Evolutionary conservation across 2,797 vertebrate species (phyloP), one percentile per base, ranked within the genome.

Genomic region (Prionace glauca): DNA sequence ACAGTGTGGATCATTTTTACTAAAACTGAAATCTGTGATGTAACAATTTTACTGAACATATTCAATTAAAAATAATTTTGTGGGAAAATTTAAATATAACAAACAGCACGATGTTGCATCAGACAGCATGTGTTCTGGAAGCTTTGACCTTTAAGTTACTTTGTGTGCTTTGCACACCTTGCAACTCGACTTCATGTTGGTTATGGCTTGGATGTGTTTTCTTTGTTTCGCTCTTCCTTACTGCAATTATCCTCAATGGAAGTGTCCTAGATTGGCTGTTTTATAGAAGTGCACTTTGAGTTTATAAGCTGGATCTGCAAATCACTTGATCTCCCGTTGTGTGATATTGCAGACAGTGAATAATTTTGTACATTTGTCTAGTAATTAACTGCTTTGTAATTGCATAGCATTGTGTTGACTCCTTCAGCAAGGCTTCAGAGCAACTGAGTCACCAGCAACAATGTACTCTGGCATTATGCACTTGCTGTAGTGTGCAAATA

Each of bases 331-430:
- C 32, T 91, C 88, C 88, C n/a, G 8, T 84, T 84, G 81, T 45
- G 81, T 22, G 41, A 84, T 84, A 45, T 91, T 91, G 60, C 88
- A 65, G 88, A 65, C 29, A 91, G 88, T 65, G 88, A 91, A 91
- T 91, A 67, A 91, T 91, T 65, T 36, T 67, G 60, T 91, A n/a
- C 32, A 36, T 65, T 91, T 65, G 18, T 91, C 18, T 20, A n/a
- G 60, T 62, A 65, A 91, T n/a, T 65, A 91, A 91, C 88, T 91
- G 32, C 88, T 91, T 91, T 91, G 62, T 91, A 22, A n/a, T 91
- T 67, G n/a, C 62, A 36, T 4, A 36, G 18, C 32, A 22, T n/a
- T 65, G 16, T 36, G 32, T 10, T 67, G 8, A 18, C 36, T 67
- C 32, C 18, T n/a, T 22, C 3, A 67, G 62, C 29, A 67, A 91